These are phyloP conservation scores for Dendrocincla tyrannina DNA, from an alignment of 2,797 vertebrate species.

Conservation along the genomic window DNA sequence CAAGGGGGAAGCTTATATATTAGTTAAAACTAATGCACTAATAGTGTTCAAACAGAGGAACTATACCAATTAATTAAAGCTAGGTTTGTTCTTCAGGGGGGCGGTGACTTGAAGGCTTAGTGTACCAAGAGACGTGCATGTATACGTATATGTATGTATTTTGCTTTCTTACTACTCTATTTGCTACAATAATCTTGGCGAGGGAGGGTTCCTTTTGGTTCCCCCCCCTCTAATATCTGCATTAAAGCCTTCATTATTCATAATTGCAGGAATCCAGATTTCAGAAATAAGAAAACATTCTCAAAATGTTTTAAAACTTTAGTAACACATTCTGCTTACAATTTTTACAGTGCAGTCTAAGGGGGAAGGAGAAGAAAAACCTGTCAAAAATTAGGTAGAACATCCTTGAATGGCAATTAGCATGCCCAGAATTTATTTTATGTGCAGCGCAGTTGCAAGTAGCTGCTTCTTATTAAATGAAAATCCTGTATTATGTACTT, in stretches of 20 bases:
- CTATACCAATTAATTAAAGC: conserved; percentile 33
- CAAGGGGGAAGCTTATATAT: conserved; percentile 30
- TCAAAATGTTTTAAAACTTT: not conserved
- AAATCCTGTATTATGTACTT: conserved; percentile 69
- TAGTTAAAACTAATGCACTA: conserved; percentile 62
- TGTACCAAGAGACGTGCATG: not conserved
- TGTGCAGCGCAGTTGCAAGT: conserved; percentile 66
- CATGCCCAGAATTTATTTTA: conserved; percentile 65
- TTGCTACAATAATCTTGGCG: not conserved
- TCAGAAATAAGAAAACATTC: not conserved
- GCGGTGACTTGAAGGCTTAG: not conserved
- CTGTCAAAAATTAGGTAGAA: conserved; percentile 38
- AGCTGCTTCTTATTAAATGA: conserved; percentile 76
- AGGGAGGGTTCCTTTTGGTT: rapidly evolving
- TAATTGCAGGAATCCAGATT: not conserved
- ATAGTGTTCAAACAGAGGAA: conserved; percentile 51
- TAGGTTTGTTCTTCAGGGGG: not conserved
- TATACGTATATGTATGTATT: not conserved
- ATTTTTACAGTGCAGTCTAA: conserved; percentile 5
- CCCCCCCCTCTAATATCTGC: not conserved
- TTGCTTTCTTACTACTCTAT: not conserved
- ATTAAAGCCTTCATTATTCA: not conserved
- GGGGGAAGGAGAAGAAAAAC: not conserved
- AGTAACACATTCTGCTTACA: not conserved
- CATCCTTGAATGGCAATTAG: conserved; percentile 61